Conservation (phyloP, 2,797 vertebrate species). For the Muraenolepis orangiensis region DNA sequence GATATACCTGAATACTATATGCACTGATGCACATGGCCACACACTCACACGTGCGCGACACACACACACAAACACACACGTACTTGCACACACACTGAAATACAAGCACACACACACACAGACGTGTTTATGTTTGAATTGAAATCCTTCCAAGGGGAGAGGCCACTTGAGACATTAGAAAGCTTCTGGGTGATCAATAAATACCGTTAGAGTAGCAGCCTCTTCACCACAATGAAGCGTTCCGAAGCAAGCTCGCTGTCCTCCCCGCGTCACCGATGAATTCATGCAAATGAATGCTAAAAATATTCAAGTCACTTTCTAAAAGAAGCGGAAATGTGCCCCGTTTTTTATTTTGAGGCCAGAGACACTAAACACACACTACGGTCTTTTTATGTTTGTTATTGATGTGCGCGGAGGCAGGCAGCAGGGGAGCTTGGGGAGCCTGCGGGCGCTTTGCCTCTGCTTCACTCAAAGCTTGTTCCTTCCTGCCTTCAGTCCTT, state of each 20-base stretch:
- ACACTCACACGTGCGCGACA: no score
- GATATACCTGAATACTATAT: neutral
- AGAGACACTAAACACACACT: no score
- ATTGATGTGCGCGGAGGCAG: neutral
- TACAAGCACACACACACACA: neutral
- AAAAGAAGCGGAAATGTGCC: neutral
- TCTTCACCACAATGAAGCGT: neutral
- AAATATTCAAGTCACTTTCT: neutral
- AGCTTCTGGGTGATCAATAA: neutral
- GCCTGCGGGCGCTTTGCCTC: neutral
- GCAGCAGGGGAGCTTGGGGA: neutral
- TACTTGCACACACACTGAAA: neutral
- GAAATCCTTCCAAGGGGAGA: neutral
- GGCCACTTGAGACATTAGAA: neutral
- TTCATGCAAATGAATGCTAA: no score
- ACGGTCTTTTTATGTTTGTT: neutral
- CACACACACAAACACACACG: neutral
- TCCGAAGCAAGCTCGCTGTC: no score
- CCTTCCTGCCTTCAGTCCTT: neutral
- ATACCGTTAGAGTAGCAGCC: neutral
- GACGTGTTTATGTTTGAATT: neutral
- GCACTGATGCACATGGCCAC: neutral
- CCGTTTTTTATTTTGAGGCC: neutral
- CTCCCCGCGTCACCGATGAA: no score
- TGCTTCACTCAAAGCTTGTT: neutral